Evolutionary conservation across 2,113 vertebrate species (phyloP).

Genomic region (Irena cyanogastra): DNA sequence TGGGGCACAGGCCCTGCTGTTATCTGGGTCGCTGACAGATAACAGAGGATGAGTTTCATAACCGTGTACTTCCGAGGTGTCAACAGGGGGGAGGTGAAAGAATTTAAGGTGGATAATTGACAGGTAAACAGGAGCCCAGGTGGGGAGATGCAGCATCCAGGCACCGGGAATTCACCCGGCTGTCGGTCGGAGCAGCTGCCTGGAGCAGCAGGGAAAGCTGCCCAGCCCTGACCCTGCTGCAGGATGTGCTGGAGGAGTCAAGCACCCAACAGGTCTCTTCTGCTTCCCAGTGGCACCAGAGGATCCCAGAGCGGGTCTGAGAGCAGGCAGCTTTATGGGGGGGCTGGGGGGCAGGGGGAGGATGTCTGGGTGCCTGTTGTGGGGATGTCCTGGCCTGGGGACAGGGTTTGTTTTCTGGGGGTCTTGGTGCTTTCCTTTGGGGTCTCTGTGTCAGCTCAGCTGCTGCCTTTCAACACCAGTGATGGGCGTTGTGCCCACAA

Average conservation of each 20-base stretch:
- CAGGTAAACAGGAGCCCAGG: not conserved
- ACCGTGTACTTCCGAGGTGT: not conserved
- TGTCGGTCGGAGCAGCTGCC: not conserved
- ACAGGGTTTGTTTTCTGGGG: not conserved
- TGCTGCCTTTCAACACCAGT: not conserved
- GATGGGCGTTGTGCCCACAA: not conserved
- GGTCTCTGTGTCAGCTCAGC: not conserved
- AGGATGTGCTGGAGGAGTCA: slow-evolving; percentile 56
- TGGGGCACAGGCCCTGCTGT: not conserved
- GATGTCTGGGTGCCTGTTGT: not conserved
- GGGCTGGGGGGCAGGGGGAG: not conserved
- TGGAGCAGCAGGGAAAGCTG: not conserved
- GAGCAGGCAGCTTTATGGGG: not conserved
- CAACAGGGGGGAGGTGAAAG: slow-evolving; percentile 10
- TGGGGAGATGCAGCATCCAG: not conserved
- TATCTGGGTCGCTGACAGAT: not conserved
- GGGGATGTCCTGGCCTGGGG: not conserved
- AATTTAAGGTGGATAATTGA: slow-evolving; percentile 34
- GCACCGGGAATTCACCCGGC: fast-evolving
- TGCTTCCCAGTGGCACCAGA: not conserved
- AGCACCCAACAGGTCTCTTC: not conserved
- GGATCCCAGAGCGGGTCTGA: not conserved
- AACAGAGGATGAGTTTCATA: not conserved
- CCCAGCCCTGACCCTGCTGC: not conserved
- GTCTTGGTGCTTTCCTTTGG: not conserved